These are phyloP conservation scores for Drosophila santomea DNA, from an alignment of 1,140 invertebrate species.

Conservation along the genomic window DNA sequence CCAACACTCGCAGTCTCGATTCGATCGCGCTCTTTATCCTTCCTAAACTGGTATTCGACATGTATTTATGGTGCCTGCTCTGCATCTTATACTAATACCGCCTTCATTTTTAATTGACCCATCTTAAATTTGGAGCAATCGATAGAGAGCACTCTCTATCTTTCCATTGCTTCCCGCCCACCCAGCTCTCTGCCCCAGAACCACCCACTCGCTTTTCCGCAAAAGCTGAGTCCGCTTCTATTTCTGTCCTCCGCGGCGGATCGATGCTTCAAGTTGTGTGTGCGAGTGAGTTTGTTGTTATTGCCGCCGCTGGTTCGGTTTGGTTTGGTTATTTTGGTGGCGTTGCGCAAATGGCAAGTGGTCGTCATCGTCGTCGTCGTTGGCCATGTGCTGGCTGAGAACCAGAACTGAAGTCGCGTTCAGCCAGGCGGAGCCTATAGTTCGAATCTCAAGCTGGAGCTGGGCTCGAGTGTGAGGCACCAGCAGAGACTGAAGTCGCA, in stretches of 20 bases:
- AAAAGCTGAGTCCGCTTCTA: conserved; percentile 41
- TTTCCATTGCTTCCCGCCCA: background rate
- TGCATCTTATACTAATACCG: conserved; percentile 1
- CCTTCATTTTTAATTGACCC: conserved; percentile 25
- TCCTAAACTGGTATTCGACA: background rate
- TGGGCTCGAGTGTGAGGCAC: conserved; percentile 15
- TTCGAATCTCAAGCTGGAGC: conserved; percentile 15
- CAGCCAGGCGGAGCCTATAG: conserved; percentile 45
- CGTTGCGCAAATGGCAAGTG: conserved; percentile 76
- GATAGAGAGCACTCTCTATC: conserved; percentile 17
- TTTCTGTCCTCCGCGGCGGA: conserved; percentile 54
- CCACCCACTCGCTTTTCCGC: conserved; percentile 40
- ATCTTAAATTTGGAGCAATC: conserved; percentile 31
- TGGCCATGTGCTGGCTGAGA: conserved; percentile 40
- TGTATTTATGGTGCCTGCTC: background rate
- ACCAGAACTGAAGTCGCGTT: conserved; percentile 57
- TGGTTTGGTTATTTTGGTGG: conserved; percentile 51
- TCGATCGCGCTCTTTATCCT: conserved; percentile 6
- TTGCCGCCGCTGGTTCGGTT: conserved; percentile 22
- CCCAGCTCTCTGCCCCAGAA: conserved; percentile 6
- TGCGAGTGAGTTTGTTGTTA: conserved; percentile 40
- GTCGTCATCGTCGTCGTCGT: conserved; percentile 38
- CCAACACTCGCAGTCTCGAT: no score
- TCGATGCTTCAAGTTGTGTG: conserved; percentile 33
- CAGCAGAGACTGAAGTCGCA: conserved; percentile 19